Evolutionary conservation across 1,140 invertebrate species (phyloP).

Genomic region (Drosophila orosa): DNA sequence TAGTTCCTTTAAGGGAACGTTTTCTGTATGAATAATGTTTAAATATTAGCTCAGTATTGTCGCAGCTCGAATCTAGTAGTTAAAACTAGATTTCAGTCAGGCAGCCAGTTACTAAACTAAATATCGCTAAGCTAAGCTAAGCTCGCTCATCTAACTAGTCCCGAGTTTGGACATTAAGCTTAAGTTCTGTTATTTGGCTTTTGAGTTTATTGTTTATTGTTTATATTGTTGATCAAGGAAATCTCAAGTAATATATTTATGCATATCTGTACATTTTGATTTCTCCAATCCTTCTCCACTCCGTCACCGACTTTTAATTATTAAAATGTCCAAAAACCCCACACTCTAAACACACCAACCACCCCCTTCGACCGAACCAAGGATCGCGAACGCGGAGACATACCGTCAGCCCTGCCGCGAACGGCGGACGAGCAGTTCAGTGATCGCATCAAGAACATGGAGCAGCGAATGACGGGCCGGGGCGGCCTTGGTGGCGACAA

Average conservation of each 20-base stretch:
- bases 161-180: conserved; percentile 12
- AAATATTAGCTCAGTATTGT: not conserved
- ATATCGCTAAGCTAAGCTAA: conserved; percentile 33
- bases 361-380: conserved; percentile 65
- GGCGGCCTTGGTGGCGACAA: conserved; percentile 86
- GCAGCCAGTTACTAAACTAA: conserved; percentile 6
- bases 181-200: conserved; percentile 48
- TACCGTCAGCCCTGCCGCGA: conserved; percentile 86
- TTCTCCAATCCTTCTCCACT: conserved; percentile 53
- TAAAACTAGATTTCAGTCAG: not conserved
- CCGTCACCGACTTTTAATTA: conserved; percentile 20
- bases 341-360: conserved; percentile 20
- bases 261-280: conserved; percentile 65
- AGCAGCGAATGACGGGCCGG: conserved; percentile 86
- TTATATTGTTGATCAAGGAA: conserved; percentile 17
- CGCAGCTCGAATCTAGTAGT: not conserved
- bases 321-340: conserved; percentile 36
- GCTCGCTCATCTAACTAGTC: conserved; percentile 55
- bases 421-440: conserved; percentile 88
- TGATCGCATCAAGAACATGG: conserved; percentile 89
- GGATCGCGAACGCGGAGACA: conserved; percentile 88
- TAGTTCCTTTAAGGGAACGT: not conserved
- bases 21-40: not conserved
- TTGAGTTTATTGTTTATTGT: conserved; percentile 40
- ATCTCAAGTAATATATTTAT: conserved; percentile 40